Percentiles rank a stretch among this genome's conserved stretches.
phyloP scores from a whole-genome alignment of 2,113 vertebrate genomes.

The Hippocampus mohnikei region DNA sequence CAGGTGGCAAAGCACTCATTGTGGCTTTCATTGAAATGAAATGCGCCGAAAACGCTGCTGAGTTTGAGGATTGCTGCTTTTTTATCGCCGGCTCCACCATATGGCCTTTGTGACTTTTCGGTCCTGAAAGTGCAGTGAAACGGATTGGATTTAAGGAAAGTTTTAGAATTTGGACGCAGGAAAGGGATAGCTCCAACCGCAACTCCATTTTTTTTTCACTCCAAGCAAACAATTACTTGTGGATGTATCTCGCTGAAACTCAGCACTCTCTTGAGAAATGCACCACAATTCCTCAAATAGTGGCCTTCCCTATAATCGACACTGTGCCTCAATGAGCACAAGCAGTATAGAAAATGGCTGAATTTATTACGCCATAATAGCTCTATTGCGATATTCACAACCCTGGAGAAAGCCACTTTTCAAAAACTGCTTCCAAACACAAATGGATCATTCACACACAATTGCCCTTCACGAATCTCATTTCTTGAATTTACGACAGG shows the following conservation, averaged over 20 bases:
- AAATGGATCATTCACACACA: neutral
- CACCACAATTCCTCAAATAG: neutral
- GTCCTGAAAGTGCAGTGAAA: neutral
- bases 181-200: neutral
- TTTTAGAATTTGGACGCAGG: neutral
- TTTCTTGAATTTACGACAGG: no score
- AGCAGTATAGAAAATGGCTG: neutral
- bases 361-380: neutral
- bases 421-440: neutral
- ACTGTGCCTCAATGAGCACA: neutral
- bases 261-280: neutral
- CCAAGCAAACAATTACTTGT: neutral
- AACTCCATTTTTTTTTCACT: neutral
- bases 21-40: neutral
- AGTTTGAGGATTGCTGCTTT: neutral
- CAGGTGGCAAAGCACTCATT: neutral
- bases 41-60: neutral
- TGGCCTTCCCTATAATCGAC: neutral
- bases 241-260: neutral
- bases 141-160: neutral
- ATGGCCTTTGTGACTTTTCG: neutral
- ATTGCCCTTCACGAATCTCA: neutral
- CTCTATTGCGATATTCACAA: neutral
- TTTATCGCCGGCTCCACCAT: neutral
- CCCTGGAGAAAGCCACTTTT: neutral